phyloP scores from a whole-genome alignment of 2,797 vertebrate genomes.

The Pterois miles region DNA sequence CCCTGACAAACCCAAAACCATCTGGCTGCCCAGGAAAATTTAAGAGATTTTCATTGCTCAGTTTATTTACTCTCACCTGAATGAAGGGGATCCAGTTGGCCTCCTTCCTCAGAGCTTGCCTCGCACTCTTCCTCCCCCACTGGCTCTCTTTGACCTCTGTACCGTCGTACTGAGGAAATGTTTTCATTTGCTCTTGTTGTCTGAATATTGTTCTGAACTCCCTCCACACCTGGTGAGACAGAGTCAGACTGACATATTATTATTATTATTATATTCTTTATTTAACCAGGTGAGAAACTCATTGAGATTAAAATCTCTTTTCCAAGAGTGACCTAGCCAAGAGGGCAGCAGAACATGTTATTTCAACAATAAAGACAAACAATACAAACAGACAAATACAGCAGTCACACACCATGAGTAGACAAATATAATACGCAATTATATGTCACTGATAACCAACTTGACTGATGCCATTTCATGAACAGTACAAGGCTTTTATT shows the following conservation, averaged over 20 bases:
- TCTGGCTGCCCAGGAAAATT: background rate
- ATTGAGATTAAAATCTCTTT: too few relatives aligned
- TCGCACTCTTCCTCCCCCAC: slow-evolving; percentile 61
- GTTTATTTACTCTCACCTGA: slow-evolving; percentile 63
- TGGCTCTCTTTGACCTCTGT: slow-evolving; percentile 60
- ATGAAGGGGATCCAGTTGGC: slow-evolving; percentile 81
- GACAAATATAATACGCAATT: too few relatives aligned
- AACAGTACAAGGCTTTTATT: background rate
- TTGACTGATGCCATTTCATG: background rate
- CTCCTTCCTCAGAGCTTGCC: slow-evolving; percentile 77
- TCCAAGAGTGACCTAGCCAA: too few relatives aligned
- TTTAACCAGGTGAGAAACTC: too few relatives aligned
- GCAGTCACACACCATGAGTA: too few relatives aligned
- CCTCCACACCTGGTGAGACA: slow-evolving; percentile 66
- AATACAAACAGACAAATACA: too few relatives aligned
- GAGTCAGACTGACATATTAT: background rate
- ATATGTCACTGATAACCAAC: background rate
- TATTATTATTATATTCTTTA: too few relatives aligned
- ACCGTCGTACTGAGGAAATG: slow-evolving; percentile 75
- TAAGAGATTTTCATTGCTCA: background rate
- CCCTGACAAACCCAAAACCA: background rate
- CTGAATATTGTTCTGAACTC: slow-evolving; percentile 82
- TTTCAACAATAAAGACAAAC: too few relatives aligned
- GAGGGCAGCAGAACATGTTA: too few relatives aligned
- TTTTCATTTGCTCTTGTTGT: slow-evolving; percentile 81